Percentiles rank a stretch among this genome's conserved stretches.
Evolutionary conservation across 2,113 vertebrate genomes (phyloP).

Genomic region (Meriones unguiculatus): DNA sequence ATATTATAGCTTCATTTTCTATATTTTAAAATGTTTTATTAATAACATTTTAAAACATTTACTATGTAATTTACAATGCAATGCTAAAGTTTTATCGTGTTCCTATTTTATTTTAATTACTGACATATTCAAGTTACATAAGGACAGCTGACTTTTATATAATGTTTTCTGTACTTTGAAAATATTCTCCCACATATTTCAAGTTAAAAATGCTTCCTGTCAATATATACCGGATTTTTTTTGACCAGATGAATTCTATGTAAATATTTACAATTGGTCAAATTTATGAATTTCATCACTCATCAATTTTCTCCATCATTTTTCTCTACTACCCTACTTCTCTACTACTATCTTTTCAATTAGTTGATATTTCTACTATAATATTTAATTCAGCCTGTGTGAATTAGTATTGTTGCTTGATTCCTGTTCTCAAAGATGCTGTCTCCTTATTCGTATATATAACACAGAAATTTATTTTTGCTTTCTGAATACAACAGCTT

Average conservation of each 20-base stretch:
- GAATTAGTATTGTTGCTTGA: background rate
- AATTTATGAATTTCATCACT: background rate
- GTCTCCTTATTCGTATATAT: background rate
- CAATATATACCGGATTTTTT: background rate
- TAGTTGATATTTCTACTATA: background rate
- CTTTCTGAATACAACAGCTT: background rate
- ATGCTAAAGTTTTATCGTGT: background rate
- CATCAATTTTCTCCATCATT: background rate
- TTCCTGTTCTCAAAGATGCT: background rate
- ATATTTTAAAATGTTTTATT: conserved; percentile 2
- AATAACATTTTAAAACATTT: background rate
- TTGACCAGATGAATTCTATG: background rate
- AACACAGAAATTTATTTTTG: background rate
- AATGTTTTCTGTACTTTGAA: background rate
- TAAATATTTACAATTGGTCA: background rate
- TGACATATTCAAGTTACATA: background rate
- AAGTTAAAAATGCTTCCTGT: background rate
- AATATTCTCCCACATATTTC: background rate
- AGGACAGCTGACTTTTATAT: background rate
- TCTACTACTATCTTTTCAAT: background rate
- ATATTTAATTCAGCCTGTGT: background rate
- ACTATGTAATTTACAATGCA: background rate
- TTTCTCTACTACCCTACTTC: background rate
- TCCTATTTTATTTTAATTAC: background rate
- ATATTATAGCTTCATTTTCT: background rate